A percentile compares a stretch with the other conserved stretches of the same genome.
These are phyloP conservation scores for Epirrita christyi DNA, from an alignment of 2,888 invertebrate species.

Conservation along the genomic window DNA sequence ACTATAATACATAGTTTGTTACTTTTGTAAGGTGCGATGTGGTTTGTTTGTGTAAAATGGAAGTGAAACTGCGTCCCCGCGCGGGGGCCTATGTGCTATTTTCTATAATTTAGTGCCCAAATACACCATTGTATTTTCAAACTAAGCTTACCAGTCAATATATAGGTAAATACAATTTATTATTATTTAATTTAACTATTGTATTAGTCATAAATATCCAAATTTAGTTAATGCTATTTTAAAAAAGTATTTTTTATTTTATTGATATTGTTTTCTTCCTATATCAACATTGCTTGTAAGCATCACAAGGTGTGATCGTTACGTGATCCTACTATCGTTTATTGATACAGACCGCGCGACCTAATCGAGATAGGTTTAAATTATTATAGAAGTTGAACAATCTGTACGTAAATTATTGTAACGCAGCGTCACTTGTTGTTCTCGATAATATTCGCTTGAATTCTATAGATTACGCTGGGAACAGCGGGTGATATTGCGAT, in stretches of 20 bases:
- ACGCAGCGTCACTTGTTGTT: constrained; percentile 48
- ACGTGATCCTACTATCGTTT: constrained; percentile 50
- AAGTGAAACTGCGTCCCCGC: constrained; percentile 50
- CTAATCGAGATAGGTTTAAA: constrained; percentile 57
- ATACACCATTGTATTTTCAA: constrained; percentile 76
- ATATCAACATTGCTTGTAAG: constrained; percentile 67
- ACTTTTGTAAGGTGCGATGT: constrained; percentile 78
- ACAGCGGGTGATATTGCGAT: constrained; percentile 46
- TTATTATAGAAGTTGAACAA: constrained; percentile 55
- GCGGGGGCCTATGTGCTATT: constrained; percentile 72
- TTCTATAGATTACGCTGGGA: constrained; percentile 48
- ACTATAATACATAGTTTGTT: constrained; percentile 78
- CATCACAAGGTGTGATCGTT: constrained; percentile 76
- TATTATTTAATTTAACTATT: constrained; percentile 81
- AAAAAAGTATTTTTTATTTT: constrained; percentile 66
- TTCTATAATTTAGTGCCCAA: constrained; percentile 75
- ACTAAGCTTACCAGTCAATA: constrained; percentile 82
- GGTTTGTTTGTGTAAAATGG: constrained; percentile 63
- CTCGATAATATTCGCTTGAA: constrained; percentile 47
- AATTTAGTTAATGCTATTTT: constrained; percentile 82
- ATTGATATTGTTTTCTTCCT: constrained; percentile 66
- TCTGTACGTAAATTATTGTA: constrained; percentile 47
- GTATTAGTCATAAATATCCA: constrained; percentile 84
- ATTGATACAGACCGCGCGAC: constrained; percentile 55
- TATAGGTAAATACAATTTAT: constrained; percentile 80